These are phyloP conservation scores for Hyles vespertilio DNA, from an alignment of 1,140 invertebrate genomes.

Conservation along the genomic window DNA sequence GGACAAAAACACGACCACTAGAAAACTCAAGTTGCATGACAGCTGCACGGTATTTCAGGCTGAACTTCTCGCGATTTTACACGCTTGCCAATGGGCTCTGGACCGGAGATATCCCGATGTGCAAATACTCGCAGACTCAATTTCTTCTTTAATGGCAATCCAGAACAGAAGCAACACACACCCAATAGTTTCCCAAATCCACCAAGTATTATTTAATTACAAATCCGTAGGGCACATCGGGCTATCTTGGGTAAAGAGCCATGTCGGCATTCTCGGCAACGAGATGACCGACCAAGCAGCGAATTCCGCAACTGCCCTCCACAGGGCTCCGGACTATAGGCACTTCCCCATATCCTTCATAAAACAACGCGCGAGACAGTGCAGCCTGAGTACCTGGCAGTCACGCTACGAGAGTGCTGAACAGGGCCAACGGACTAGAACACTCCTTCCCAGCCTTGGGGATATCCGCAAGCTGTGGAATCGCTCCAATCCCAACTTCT, in stretches of 20 bases:
- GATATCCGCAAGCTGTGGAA: neutral
- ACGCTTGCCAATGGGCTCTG: neutral
- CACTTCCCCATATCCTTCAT: too few species aligned
- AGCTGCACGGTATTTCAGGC: too few species aligned
- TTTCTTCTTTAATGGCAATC: conserved; percentile 13
- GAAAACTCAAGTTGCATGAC: too few species aligned
- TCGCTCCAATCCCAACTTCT: conserved; percentile 2
- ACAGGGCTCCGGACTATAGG: neutral
- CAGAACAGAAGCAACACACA: conserved; percentile 14
- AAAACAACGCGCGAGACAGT: too few species aligned
- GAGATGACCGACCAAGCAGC: conserved; percentile 15
- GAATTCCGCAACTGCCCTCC: conserved; percentile 1
- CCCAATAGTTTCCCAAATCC: conserved; percentile 13
- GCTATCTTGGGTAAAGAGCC: too few species aligned
- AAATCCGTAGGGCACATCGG: neutral
- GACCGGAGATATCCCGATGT: conserved; percentile 1
- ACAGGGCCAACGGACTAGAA: neutral
- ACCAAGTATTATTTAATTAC: conserved; percentile 6
- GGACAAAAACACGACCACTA: too few species aligned
- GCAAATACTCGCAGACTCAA: conserved; percentile 17
- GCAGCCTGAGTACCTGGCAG: too few species aligned
- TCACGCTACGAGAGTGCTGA: neutral
- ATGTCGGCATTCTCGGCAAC: neutral
- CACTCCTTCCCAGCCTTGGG: too few species aligned
- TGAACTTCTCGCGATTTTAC: neutral